phyloP scores from a whole-genome alignment of 2,797 vertebrate species.

The Saguinus oedipus region DNA sequence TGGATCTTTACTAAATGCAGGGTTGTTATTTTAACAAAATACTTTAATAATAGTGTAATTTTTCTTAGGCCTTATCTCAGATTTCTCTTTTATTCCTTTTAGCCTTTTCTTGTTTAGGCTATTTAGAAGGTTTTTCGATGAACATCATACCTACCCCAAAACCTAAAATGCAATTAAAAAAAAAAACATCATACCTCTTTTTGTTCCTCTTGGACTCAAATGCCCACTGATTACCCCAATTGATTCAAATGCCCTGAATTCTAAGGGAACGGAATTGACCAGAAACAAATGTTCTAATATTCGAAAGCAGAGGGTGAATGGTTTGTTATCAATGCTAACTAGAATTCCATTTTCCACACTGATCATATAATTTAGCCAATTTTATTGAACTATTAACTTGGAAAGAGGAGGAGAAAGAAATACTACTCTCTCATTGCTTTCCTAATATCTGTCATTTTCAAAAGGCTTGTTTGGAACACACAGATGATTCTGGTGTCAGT shows the following conservation, averaged over 20 bases:
- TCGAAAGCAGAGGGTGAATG: not conserved
- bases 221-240: not conserved
- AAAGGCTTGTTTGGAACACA: slow-evolving; percentile 51
- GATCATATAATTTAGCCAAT: slow-evolving; percentile 44
- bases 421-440: slow-evolving; percentile 25
- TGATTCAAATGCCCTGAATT: slow-evolving; percentile 47
- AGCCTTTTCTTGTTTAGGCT: slow-evolving; percentile 32
- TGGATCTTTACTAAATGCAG: slow-evolving; percentile 39
- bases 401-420: not conserved
- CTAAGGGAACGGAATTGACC: slow-evolving; percentile 30
- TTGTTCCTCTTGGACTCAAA: slow-evolving; percentile 47
- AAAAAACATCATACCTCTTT: slow-evolving; percentile 35
- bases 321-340: slow-evolving; percentile 15
- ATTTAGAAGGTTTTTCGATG: slow-evolving; percentile 40
- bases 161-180: no score
- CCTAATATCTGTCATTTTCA: slow-evolving; percentile 36
- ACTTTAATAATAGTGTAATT: slow-evolving; percentile 9
- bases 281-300: slow-evolving; percentile 2
- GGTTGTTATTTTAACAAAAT: slow-evolving; percentile 7
- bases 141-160: slow-evolving; percentile 2
- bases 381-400: slow-evolving; percentile 35
- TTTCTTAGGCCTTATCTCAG: slow-evolving; percentile 37
- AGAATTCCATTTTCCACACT: slow-evolving; percentile 37
- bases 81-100: slow-evolving; percentile 38
- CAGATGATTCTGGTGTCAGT: not conserved